phyloP scores from a whole-genome alignment of 2,113 vertebrate species.

The Castor canadensis region DNA sequence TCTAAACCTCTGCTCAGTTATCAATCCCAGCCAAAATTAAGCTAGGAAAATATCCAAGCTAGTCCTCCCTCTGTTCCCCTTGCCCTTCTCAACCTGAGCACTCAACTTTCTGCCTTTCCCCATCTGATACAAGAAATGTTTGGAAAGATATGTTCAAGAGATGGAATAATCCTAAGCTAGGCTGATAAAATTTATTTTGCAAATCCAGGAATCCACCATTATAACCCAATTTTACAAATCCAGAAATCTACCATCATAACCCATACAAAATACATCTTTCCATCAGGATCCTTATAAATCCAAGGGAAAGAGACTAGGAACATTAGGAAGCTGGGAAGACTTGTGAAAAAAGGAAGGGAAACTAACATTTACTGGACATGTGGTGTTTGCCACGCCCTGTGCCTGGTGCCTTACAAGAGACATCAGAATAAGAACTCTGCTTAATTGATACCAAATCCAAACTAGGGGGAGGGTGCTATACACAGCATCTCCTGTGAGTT shows the following conservation, averaged over 20 bases:
- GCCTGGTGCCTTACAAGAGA: background rate
- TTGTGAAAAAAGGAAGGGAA: too few relatives aligned
- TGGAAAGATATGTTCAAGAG: background rate
- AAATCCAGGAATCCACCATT: constrained; percentile 4
- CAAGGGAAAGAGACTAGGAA: background rate
- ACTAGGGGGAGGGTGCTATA: background rate
- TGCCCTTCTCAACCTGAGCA: too few relatives aligned
- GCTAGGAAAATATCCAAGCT: background rate
- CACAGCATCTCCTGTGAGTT: background rate
- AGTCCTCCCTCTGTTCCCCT: background rate
- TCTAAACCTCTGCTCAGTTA: background rate
- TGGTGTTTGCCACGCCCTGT: too few relatives aligned
- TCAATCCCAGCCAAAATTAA: background rate
- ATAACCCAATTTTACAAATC: too few relatives aligned
- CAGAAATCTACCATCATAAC: background rate
- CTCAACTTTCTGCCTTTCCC: background rate
- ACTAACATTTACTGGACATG: too few relatives aligned
- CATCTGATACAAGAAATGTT: background rate
- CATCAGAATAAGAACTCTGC: background rate
- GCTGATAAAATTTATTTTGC: background rate
- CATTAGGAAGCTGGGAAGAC: background rate
- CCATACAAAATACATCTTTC: background rate
- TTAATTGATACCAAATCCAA: too few relatives aligned
- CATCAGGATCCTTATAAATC: background rate
- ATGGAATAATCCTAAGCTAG: too few relatives aligned